Conservation (phyloP, 2,113 vertebrate species). For the Fregata magnificens region DNA sequence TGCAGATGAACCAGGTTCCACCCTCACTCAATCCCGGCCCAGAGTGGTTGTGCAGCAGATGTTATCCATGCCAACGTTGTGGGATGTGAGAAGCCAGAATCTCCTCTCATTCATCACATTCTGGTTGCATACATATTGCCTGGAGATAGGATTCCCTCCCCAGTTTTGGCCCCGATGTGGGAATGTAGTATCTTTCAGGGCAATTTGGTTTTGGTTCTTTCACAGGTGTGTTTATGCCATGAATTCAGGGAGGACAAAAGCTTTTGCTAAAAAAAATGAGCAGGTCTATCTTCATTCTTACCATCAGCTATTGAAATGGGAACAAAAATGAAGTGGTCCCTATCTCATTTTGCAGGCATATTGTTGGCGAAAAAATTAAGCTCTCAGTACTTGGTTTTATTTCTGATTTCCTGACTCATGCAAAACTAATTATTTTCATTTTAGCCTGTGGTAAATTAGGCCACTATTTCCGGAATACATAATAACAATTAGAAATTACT, state of each 20-base stretch:
- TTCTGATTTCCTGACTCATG: not conserved
- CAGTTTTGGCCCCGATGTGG: not conserved
- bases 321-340: not conserved
- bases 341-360: not conserved
- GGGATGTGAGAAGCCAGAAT: not conserved
- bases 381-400: not conserved
- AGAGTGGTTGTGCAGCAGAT: not conserved
- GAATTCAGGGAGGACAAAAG: not conserved
- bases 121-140: not conserved
- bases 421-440: not conserved
- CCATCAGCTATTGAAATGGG: not conserved
- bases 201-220: not conserved
- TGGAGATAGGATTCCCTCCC: not conserved
- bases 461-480: not conserved
- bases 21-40: rapidly evolving
- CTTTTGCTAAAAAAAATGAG: not conserved
- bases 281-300: not conserved
- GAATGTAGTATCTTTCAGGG: not conserved
- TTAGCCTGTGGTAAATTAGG: not conserved
- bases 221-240: not conserved
- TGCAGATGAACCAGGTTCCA: not conserved
- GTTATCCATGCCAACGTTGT: rapidly evolving
- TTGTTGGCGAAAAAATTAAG: not conserved
- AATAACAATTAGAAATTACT: not conserved
- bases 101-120: not conserved